Percentiles rank a stretch among this genome's conserved stretches.
Conservation (phyloP, 2,888 invertebrate genomes). For the Zaprionus obscuricornis region DNA sequence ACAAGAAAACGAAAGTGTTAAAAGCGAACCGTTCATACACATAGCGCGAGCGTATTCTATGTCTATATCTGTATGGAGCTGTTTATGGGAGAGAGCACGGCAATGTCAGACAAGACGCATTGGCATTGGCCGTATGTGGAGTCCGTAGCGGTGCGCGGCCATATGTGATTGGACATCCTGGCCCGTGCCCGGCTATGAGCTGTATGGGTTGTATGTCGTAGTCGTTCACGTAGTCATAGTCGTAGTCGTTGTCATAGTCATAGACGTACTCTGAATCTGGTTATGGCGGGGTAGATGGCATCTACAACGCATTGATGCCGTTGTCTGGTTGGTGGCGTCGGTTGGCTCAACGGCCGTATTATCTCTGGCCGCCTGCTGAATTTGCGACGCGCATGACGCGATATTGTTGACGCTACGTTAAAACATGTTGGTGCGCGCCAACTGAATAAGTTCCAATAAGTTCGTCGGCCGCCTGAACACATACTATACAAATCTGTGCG, state of each 20-base stretch:
- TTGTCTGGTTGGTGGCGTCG: not conserved
- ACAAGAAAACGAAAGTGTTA: constrained; percentile 84
- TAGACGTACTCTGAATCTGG: too few species aligned
- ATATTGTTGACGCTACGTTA: constrained; percentile 51
- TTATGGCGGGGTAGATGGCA: too few species aligned
- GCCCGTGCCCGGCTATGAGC: constrained; percentile 32
- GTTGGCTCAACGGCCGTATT: not conserved
- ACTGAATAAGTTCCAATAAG: constrained; percentile 8
- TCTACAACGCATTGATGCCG: not conserved
- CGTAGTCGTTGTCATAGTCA: too few species aligned
- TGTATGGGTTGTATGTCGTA: constrained; percentile 1
- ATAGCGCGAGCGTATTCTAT: constrained; percentile 6
- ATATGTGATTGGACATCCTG: constrained; percentile 65
- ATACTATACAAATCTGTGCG: constrained; percentile 52
- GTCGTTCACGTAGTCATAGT: too few species aligned
- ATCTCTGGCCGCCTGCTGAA: constrained; percentile 75
- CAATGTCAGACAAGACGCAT: constrained; percentile 30
- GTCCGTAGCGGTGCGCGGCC: constrained; percentile 52
- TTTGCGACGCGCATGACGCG: constrained; percentile 84
- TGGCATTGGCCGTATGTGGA: constrained; percentile 58
- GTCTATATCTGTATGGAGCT: constrained; percentile 30
- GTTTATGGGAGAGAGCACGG: constrained; percentile 28
- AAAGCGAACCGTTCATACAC: constrained; percentile 37
- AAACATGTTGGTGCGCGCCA: constrained; percentile 59
- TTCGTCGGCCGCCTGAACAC: constrained; percentile 16